phyloP scores from a whole-genome alignment of 2,113 vertebrate species.

The Puffinus mauretanicus region DNA sequence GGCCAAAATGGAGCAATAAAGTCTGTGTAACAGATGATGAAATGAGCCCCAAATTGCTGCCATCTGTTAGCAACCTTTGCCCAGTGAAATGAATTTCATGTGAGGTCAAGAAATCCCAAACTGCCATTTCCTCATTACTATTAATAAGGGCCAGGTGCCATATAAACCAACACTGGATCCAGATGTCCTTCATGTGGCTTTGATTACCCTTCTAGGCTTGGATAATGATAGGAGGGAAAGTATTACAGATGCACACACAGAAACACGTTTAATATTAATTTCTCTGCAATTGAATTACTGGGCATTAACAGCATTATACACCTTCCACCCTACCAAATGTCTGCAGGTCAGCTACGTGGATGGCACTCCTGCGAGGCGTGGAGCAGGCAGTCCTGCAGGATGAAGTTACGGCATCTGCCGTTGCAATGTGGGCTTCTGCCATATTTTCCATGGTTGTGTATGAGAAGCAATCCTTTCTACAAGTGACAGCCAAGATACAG shows the following conservation, averaged over 20 bases:
- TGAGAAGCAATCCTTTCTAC: neutral
- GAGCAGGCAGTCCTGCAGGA: neutral
- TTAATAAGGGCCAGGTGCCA: slow-evolving; percentile 56
- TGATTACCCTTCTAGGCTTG: neutral
- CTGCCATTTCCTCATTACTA: slow-evolving; percentile 41
- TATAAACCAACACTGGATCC: neutral
- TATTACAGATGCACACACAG: neutral
- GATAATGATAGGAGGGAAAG: neutral
- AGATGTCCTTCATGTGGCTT: slow-evolving; percentile 38
- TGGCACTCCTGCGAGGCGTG: neutral
- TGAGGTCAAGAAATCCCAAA: slow-evolving; percentile 59
- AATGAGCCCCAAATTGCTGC: slow-evolving; percentile 24
- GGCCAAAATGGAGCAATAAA: neutral
- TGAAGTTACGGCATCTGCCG: neutral
- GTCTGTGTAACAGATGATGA: slow-evolving; percentile 35
- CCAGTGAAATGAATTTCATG: slow-evolving; percentile 12
- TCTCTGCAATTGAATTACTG: neutral
- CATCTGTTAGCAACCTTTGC: slow-evolving; percentile 47
- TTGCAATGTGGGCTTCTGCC: neutral
- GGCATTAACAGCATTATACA: rapidly evolving
- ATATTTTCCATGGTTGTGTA: rapidly evolving
- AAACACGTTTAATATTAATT: rapidly evolving
- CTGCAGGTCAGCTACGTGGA: rapidly evolving
- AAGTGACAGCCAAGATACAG: neutral
- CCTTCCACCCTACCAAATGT: rapidly evolving